phyloP scores from a whole-genome alignment of 2,797 vertebrate species.

The Pelodytes ibericus region DNA sequence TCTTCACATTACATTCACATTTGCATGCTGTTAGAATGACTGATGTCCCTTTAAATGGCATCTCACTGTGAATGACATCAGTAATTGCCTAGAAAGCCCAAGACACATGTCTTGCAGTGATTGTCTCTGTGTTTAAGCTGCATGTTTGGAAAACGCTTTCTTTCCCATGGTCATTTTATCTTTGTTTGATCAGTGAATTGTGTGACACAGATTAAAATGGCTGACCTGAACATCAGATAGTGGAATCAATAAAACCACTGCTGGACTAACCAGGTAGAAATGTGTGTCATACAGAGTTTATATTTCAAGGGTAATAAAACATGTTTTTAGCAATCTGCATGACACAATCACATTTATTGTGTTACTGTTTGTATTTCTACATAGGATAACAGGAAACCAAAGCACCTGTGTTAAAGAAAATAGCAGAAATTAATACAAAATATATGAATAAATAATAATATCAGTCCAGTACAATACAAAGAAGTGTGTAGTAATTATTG shows the following conservation, averaged over 20 bases:
- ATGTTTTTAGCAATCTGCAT: too few species aligned
- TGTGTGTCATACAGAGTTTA: too few species aligned
- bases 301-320: too few species aligned
- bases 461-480: too few species aligned
- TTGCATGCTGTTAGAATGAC: constrained; percentile 1
- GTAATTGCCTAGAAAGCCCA: constrained; percentile 12
- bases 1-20: background rate
- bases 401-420: too few species aligned
- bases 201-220: background rate
- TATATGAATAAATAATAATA: too few species aligned
- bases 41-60: background rate
- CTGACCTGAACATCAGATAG: background rate
- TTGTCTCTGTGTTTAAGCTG: background rate
- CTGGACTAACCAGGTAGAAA: too few species aligned
- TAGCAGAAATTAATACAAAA: too few species aligned
- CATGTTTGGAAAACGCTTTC: background rate
- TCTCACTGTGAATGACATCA: constrained; percentile 3
- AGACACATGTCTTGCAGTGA: background rate
- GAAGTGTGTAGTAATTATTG: too few species aligned
- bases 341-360: too few species aligned
- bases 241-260: background rate
- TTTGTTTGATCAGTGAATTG: background rate
- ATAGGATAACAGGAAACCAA: too few species aligned
- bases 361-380: too few species aligned
- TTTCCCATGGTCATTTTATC: background rate